phyloP scores from a whole-genome alignment of 2,113 vertebrate genomes.

The Nothocercus julius region DNA sequence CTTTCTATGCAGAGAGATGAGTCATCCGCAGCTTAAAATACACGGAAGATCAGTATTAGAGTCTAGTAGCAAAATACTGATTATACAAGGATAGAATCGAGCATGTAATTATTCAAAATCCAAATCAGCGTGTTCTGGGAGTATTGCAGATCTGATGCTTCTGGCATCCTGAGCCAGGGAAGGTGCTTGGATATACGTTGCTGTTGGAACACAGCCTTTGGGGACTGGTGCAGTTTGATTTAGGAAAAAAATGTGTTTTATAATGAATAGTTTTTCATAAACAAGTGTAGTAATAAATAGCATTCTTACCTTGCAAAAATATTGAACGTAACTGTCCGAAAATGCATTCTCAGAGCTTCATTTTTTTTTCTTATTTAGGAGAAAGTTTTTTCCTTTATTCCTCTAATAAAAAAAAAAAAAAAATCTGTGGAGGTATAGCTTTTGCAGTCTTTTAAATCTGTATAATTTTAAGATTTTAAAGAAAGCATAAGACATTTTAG shows the following conservation, averaged over 20 bases:
- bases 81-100: background rate
- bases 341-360: background rate
- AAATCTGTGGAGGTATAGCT: background rate
- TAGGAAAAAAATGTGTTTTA: background rate
- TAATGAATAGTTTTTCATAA: background rate
- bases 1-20: background rate
- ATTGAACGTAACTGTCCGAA: background rate
- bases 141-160: background rate
- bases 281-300: background rate
- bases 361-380: background rate
- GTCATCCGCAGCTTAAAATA: slow-evolving; percentile 55
- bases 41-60: background rate
- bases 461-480: background rate
- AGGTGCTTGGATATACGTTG: background rate
- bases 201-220: background rate
- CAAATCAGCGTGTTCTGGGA: background rate
- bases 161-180: background rate
- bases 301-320: background rate
- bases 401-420: background rate
- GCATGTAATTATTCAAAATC: slow-evolving; percentile 30
- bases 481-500: background rate
- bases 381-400: background rate
- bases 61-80: slow-evolving; percentile 13
- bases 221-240: background rate
- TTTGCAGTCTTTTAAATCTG: background rate